A percentile compares a stretch with the other conserved stretches of the same genome.
Evolutionary conservation across 2,888 invertebrate species (phyloP).

Genomic region (Synanthedon tipuliformis): DNA sequence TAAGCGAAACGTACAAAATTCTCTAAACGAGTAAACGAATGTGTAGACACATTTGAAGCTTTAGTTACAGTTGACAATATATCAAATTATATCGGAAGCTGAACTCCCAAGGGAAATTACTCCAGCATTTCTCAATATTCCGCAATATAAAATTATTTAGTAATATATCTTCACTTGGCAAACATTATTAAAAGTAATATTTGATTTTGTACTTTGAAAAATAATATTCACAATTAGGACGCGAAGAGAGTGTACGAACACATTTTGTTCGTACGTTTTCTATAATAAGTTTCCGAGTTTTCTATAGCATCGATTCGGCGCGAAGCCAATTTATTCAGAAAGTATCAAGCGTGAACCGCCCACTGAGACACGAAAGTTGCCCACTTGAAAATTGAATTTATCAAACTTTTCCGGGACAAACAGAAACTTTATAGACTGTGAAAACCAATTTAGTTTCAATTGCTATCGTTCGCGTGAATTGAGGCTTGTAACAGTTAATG

Average conservation of each 20-base stretch:
- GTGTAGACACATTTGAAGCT: background rate
- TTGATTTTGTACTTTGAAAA: too few relatives aligned
- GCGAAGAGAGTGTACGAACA: background rate
- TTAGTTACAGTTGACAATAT: background rate
- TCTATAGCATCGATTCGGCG: constrained; percentile 45
- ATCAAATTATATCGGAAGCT: background rate
- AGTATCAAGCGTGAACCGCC: constrained; percentile 57
- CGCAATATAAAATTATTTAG: too few relatives aligned
- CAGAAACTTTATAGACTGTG: constrained; percentile 63
- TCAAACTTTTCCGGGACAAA: constrained; percentile 63
- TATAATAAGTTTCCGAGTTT: constrained; percentile 24
- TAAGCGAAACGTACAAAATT: too few relatives aligned
- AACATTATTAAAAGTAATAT: too few relatives aligned
- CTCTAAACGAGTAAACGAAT: too few relatives aligned
- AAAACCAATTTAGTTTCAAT: constrained; percentile 61
- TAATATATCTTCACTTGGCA: too few relatives aligned
- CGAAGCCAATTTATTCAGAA: constrained; percentile 59
- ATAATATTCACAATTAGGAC: too few relatives aligned
- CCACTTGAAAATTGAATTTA: constrained; percentile 63
- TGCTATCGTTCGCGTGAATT: constrained; percentile 43
- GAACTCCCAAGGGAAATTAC: background rate
- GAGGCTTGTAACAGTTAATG: constrained; percentile 29
- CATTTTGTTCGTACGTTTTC: background rate
- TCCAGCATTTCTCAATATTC: background rate
- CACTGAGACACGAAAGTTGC: constrained; percentile 50